Percentiles rank a stretch among this genome's conserved stretches.
phyloP scores from a whole-genome alignment of 2,888 invertebrate genomes.

The Cyclophora albipunctata region DNA sequence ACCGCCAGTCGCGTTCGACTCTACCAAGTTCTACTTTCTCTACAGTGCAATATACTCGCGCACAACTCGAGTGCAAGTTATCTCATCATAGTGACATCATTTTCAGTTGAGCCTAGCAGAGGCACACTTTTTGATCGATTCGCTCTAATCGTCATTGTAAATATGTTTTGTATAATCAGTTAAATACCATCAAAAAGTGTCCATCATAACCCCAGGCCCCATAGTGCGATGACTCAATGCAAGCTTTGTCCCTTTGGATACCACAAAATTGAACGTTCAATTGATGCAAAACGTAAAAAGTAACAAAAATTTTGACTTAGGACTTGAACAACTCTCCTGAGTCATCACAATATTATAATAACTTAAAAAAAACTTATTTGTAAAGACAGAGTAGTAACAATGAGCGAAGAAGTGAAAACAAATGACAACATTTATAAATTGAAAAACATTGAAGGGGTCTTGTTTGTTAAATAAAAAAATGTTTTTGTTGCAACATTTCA shows the following conservation, averaged over 20 bases:
- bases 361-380: constrained; percentile 32
- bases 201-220: constrained; percentile 42
- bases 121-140: constrained; percentile 7
- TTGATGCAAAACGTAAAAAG: constrained; percentile 27
- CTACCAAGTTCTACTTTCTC: neutral
- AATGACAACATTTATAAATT: constrained; percentile 43
- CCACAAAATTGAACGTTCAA: constrained; percentile 22
- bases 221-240: constrained; percentile 76
- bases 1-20: neutral
- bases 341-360: constrained; percentile 69
- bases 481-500: constrained; percentile 65
- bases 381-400: constrained; percentile 25
- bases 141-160: neutral
- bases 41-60: neutral
- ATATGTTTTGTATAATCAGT: neutral
- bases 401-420: constrained; percentile 54
- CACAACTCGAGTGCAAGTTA: constrained; percentile 2
- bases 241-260: constrained; percentile 68
- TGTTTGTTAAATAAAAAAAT: constrained; percentile 61
- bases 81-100: constrained; percentile 5
- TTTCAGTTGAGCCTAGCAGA: constrained; percentile 3
- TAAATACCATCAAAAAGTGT: constrained; percentile 29
- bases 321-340: constrained; percentile 57
- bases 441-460: constrained; percentile 37
- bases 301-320: constrained; percentile 33